phyloP scores from a whole-genome alignment of 2,113 vertebrate species.

The Hyperoodon ampullatus region DNA sequence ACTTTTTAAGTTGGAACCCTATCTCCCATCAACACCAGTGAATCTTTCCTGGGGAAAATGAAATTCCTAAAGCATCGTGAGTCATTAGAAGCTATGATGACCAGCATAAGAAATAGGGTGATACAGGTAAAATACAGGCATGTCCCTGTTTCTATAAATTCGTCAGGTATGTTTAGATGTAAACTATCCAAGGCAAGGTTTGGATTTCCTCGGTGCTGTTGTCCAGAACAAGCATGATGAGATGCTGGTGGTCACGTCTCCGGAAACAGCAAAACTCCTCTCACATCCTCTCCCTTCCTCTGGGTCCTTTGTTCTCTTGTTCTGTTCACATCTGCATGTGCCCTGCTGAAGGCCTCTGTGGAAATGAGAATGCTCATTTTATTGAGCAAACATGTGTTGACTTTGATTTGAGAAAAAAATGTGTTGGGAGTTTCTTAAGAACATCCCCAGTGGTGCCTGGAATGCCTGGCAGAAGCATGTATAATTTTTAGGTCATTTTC shows the following conservation, averaged over 20 bases:
- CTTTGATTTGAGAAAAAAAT: background rate
- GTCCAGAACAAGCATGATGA: background rate
- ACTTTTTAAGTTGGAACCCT: background rate
- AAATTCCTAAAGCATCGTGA: background rate
- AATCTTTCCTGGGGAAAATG: background rate
- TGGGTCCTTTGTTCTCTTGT: background rate
- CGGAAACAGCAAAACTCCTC: background rate
- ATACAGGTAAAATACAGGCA: fast-evolving
- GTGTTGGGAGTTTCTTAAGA: background rate
- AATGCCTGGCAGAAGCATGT: too few species aligned
- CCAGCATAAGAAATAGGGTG: background rate
- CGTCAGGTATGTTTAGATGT: background rate
- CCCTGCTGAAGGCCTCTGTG: background rate
- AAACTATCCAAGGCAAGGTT: background rate
- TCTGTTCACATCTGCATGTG: too few species aligned
- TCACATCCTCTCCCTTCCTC: background rate
- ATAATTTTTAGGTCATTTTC: background rate
- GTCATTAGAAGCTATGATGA: background rate
- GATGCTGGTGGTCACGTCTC: background rate
- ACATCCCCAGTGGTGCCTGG: background rate
- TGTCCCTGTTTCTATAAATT: background rate
- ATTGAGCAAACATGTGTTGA: background rate
- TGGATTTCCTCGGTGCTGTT: background rate
- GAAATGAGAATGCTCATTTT: background rate
- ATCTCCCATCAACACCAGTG: background rate